Conservation (phyloP, 1,140 invertebrate species). For the Proctacanthus coquilletti region DNA sequence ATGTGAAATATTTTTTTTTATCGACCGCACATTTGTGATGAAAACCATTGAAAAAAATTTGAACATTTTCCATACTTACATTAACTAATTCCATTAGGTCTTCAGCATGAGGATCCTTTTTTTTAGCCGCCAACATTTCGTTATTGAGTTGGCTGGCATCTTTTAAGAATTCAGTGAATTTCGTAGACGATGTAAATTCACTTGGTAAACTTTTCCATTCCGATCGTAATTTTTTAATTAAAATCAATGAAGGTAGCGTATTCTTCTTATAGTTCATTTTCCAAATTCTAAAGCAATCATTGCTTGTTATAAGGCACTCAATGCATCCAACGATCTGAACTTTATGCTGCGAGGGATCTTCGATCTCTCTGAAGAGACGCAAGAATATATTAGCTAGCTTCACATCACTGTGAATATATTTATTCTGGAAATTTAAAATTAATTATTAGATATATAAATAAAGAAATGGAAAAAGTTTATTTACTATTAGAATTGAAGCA, state of each 20-base stretch:
- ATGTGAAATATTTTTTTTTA: no score
- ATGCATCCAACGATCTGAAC: constrained; percentile 23
- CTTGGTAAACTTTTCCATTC: constrained; percentile 13
- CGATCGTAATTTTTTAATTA: no score
- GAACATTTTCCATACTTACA: no score
- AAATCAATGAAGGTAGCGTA: constrained; percentile 21
- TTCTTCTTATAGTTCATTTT: constrained; percentile 37
- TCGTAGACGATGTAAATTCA: constrained; percentile 10
- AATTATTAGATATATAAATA: constrained; percentile 5
- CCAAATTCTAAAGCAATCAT: constrained; percentile 36
- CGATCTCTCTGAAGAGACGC: constrained; percentile 17
- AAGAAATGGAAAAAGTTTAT: no score
- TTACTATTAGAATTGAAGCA: no score
- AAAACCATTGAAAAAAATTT: no score
- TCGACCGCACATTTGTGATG: no score
- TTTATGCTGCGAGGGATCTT: constrained; percentile 5
- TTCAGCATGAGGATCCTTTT: constrained; percentile 12
- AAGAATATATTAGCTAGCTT: constrained; percentile 22
- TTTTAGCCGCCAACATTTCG: constrained; percentile 10
- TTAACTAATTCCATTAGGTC: constrained; percentile 4
- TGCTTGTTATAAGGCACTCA: constrained; percentile 33
- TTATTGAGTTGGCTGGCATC: constrained; percentile 13
- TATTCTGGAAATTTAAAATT: constrained; percentile 12
- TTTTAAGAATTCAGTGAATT: constrained; percentile 15
- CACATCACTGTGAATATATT: constrained; percentile 16